Base-by-base conservation (phyloP, 2,797 vertebrate genomes). In the Enteromius unitaeniatus region DNA sequence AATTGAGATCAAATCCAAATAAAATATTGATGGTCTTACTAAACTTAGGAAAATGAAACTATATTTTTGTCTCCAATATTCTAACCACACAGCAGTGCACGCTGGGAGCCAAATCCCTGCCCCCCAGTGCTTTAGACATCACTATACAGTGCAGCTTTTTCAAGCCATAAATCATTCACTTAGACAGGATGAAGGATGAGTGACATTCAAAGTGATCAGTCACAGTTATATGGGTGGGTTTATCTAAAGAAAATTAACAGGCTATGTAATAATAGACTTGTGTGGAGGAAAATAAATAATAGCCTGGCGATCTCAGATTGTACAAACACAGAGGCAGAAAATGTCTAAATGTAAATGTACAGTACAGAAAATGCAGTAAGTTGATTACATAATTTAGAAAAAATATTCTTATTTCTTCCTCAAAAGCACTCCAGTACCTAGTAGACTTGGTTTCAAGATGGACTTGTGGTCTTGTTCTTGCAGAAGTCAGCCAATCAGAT, bases 331-430 rank as follows among this genome's bases (percentile, higher is more conserved):
- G 7, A 73, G 3, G 1, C 47, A 21, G 26, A 34, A 74, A 31
- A 14, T 53, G 28, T 74, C 17, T 21, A 17, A 1, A 67, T 19
- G 19, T 17, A 21, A 40, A 67, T 37, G 7, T 40, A 68, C 19
- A 21, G 4, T 13, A 11, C 47, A 34, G 10, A 53, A 10, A 34
- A 37, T 2, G 31, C 26, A 31, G 6, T 64, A 15, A 15, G 6
- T 31, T 62, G 11, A 62, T 58, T 34, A 37, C 73, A 76, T 40
- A 76, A 76, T 26, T 76, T 21, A 42, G 68, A 23, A 47, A 76
- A 23, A 40, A 55, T 51, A 19, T 31, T 28, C 60, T 28, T 5
- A 47, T 72, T 37, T 23, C 1, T 23, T 75, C 3, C 31, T 23
- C 21, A 55, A 58, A 55, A 75, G n/a, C 11, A 28, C 17, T 53